A percentile compares a stretch with the other conserved stretches of the same genome.
Conservation (phyloP, 30 jellyfish, hydroid and myxozoan genomes). For the Phacellophora camtschatica region DNA sequence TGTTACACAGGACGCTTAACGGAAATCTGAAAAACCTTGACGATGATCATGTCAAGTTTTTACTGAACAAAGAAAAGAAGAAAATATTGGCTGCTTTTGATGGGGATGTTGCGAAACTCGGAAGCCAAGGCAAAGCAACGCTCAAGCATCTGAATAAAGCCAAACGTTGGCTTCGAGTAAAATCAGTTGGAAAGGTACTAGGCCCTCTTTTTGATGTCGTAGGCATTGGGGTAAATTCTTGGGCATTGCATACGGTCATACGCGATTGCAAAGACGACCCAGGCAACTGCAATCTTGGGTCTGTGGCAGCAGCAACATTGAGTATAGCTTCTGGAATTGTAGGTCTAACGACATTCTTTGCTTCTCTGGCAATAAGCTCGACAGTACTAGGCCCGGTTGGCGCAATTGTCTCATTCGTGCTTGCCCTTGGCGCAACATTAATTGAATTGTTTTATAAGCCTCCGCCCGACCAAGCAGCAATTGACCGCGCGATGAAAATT, state of each 20-base stretch:
- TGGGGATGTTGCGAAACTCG: background rate
- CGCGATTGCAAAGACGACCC: background rate
- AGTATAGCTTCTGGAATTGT: slow-evolving; percentile 10
- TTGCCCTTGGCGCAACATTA: slow-evolving; percentile 12
- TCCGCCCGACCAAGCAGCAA: background rate
- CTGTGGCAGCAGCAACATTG: slow-evolving; percentile 9
- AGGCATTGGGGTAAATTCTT: slow-evolving; percentile 1
- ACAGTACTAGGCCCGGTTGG: slow-evolving; percentile 8
- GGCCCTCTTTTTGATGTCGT: slow-evolving; percentile 20
- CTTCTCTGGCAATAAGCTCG: background rate
- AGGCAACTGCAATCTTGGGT: background rate
- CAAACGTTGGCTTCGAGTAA: slow-evolving; percentile 1
- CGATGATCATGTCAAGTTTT: background rate
- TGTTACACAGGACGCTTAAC: background rate
- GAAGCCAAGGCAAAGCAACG: background rate
- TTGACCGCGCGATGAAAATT: background rate
- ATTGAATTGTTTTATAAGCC: slow-evolving; percentile 7
- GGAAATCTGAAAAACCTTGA: background rate
- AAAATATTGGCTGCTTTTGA: background rate
- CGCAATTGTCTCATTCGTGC: background rate
- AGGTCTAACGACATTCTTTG: slow-evolving; percentile 1
- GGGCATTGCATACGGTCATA: background rate
- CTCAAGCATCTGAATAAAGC: slow-evolving; percentile 21
- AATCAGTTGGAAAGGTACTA: background rate
- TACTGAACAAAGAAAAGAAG: background rate